A percentile compares a stretch with the other conserved stretches of the same genome.
phyloP scores from a whole-genome alignment of 2,797 vertebrate genomes.

The Borostomias antarcticus region DNA sequence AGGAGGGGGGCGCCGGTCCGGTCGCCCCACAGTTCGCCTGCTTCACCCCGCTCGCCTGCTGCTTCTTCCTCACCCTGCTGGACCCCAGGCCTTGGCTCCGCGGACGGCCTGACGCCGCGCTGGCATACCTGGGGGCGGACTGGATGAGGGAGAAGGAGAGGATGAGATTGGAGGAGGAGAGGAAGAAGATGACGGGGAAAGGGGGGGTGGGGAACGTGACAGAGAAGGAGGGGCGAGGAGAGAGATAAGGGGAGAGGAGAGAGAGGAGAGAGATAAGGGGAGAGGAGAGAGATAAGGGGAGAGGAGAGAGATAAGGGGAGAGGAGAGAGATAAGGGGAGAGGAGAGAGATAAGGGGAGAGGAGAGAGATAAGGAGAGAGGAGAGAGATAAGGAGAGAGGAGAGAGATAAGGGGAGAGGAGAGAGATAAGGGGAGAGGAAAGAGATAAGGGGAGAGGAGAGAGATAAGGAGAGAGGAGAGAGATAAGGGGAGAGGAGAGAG shows the following conservation, averaged over 20 bases:
- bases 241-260: conserved; percentile 58
- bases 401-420: conserved; percentile 50
- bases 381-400: too few relatives aligned
- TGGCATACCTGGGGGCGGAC: conserved; percentile 73
- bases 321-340: conserved; percentile 48
- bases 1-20: not conserved
- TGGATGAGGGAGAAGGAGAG: conserved; percentile 73
- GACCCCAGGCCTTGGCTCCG: conserved; percentile 73
- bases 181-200: conserved; percentile 53
- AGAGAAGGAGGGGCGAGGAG: conserved; percentile 56
- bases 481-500: conserved; percentile 45
- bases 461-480: conserved; percentile 40
- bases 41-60: conserved; percentile 74
- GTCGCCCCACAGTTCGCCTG: conserved; percentile 78
- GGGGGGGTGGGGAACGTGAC: conserved; percentile 52
- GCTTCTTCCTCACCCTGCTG: conserved; percentile 79
- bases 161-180: conserved; percentile 45
- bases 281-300: conserved; percentile 49
- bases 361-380: conserved; percentile 45
- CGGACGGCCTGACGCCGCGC: conserved; percentile 69
- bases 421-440: conserved; percentile 43
- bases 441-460: conserved; percentile 58
- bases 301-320: conserved; percentile 57
- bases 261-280: conserved; percentile 49
- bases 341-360: conserved; percentile 66